These are phyloP conservation scores for Apotomis capreana DNA, from an alignment of 2,888 invertebrate genomes.

Conservation along the genomic window DNA sequence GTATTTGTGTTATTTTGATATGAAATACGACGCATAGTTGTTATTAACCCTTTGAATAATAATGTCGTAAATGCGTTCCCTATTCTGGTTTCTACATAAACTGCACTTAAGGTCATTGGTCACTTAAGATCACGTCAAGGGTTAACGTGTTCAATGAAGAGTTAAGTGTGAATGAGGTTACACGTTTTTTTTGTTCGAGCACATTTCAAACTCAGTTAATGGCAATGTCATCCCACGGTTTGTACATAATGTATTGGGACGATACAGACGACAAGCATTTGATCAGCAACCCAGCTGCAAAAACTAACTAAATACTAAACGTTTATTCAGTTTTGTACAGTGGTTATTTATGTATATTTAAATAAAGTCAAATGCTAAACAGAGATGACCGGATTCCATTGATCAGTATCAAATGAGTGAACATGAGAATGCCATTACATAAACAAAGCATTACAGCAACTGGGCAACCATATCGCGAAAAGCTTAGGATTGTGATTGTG, in stretches of 20 bases:
- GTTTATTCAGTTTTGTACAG: no score
- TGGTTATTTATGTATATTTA: neutral
- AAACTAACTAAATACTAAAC: no score
- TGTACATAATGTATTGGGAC: no score
- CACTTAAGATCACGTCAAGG: slow-evolving; percentile 3
- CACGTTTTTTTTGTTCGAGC: no score
- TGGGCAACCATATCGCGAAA: neutral
- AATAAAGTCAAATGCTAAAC: neutral
- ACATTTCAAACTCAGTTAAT: no score
- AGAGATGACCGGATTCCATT: neutral
- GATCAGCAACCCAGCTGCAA: no score
- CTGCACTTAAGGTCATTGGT: slow-evolving; percentile 18
- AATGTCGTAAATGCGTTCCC: neutral
- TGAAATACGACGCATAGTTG: slow-evolving; percentile 1
- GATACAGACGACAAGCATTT: no score
- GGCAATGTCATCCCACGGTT: no score
- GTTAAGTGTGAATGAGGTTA: no score
- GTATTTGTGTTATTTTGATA: neutral
- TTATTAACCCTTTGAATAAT: slow-evolving; percentile 29
- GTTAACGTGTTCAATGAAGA: neutral
- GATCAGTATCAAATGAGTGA: neutral
- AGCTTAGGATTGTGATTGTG: neutral
- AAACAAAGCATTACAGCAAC: neutral
- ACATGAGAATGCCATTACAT: neutral
- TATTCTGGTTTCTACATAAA: slow-evolving; percentile 12